Evolutionary conservation across 2,888 invertebrate species (phyloP), one percentile per base, ranked within the genome.

Genomic region (Acleris laterana): DNA sequence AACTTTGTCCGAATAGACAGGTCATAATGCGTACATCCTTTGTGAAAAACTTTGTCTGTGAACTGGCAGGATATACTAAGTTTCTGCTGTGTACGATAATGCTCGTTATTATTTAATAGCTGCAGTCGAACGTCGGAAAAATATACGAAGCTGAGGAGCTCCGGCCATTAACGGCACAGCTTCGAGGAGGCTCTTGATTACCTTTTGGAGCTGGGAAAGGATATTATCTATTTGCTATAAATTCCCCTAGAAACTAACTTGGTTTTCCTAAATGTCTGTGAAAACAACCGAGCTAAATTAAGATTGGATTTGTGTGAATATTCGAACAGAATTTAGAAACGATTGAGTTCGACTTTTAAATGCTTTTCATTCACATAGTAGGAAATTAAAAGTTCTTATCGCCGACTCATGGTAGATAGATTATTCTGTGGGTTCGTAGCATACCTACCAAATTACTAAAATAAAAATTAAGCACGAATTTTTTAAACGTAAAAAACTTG

Each of bases 1-100:
- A 57, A 57, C 46, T 57, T 57, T 57, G 20, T 42, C 42, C 44
- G 11, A 44, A n/a, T 44, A 57, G 25, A 46, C 51, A 44, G 57
- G 44, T 46, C 46, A 25, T 56, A 56, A 56, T 46, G 46, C 25
- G 46, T 20, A 38, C 11, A 32, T 44, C 57, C 42, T 28, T 57
- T 57, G 57, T 46, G 46, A 9, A 20, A 6, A 57, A 57, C 57
- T 57, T 57, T 46, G 44, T 22, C 46, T 13, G 42, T 57, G 46
- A 57, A 57, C 44, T 57, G 46, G 57, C 20, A 46, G 25, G 25
- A 57, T 17, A 46, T 46, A 57, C 57, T 56, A 22, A 44, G 20
- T 56, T 20, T n/a, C 22, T 57, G 17, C 38, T 44, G 22, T 57
- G 25, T 28, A 46, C n/a, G 46, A 7, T 42, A 13, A 42, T 46